These are phyloP conservation scores for Agonopterix alstromeriana DNA, from an alignment of 2,888 invertebrate genomes.

Conservation along the genomic window DNA sequence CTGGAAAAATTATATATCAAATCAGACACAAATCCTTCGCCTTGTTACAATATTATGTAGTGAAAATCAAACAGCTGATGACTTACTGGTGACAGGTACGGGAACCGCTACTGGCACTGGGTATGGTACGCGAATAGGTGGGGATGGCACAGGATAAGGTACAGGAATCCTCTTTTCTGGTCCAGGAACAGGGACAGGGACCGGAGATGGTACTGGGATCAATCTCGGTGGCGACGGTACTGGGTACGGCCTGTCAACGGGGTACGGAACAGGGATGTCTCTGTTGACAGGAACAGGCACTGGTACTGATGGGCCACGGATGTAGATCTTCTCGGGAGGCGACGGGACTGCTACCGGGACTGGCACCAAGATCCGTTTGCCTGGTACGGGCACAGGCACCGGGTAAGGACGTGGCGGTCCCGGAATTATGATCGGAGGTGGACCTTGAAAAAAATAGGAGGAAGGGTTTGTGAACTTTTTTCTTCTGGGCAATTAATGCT, in stretches of 20 bases:
- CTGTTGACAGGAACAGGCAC: slow-evolving; percentile 11
- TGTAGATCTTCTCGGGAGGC: slow-evolving; percentile 36
- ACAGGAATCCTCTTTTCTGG: slow-evolving; percentile 24
- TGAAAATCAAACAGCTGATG: slow-evolving; percentile 31
- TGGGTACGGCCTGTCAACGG: slow-evolving; percentile 17
- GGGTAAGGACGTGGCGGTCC: slow-evolving; percentile 57
- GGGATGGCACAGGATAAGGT: slow-evolving; percentile 34
- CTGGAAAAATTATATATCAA: slow-evolving; percentile 33
- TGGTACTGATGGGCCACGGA: slow-evolving; percentile 30
- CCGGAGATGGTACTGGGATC: slow-evolving; percentile 6
- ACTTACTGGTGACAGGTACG: slow-evolving; percentile 35
- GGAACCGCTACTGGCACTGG: slow-evolving; percentile 27
- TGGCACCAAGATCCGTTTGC: slow-evolving; percentile 35
- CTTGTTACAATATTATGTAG: slow-evolving; percentile 29
- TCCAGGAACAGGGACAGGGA: slow-evolving; percentile 25
- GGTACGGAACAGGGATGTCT: slow-evolving; percentile 18
- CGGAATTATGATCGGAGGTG: slow-evolving; percentile 45
- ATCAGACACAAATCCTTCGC: too few relatives aligned
- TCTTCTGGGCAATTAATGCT: neutral
- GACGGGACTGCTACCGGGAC: slow-evolving; percentile 43
- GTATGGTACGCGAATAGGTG: slow-evolving; percentile 25
- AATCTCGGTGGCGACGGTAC: slow-evolving; percentile 9
- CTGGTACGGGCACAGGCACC: slow-evolving; percentile 37
- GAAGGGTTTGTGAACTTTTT: neutral
- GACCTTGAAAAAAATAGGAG: slow-evolving; percentile 28